phyloP scores from a whole-genome alignment of 2,113 vertebrate species.

The Phalacrocorax brasilianus region DNA sequence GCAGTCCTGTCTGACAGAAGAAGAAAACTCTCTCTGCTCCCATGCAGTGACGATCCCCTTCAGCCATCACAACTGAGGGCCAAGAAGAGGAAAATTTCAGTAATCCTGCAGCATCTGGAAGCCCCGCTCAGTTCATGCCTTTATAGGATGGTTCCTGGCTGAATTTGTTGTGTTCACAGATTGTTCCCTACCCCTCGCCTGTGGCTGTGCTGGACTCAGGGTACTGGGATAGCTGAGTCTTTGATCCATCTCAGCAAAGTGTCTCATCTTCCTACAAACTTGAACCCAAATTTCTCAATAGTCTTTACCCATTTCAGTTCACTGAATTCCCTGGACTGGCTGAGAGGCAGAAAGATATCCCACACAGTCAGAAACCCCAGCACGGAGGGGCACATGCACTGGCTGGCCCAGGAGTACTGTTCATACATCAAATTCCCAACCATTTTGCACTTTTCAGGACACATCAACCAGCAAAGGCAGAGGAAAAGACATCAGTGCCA shows the following conservation, averaged over 20 bases:
- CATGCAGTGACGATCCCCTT: rapidly evolving
- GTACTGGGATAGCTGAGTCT: neutral
- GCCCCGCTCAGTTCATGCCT: neutral
- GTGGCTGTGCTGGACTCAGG: neutral
- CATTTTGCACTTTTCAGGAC: neutral
- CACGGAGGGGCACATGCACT: rapidly evolving
- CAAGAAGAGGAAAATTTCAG: neutral
- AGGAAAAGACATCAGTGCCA: too few relatives aligned
- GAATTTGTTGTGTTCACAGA: neutral
- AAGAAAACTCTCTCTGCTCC: neutral
- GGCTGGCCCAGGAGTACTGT: neutral
- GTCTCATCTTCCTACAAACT: neutral
- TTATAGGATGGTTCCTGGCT: neutral
- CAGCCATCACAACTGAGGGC: neutral
- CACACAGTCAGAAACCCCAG: rapidly evolving
- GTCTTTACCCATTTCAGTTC: neutral
- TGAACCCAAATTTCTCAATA: neutral
- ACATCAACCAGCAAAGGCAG: neutral
- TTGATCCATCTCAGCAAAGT: neutral
- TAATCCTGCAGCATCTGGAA: neutral
- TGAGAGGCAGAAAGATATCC: neutral
- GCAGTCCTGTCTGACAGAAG: neutral
- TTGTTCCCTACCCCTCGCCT: neutral
- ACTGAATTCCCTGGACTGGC: neutral
- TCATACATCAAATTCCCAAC: neutral